Evolutionary conservation across 2,797 vertebrate species (phyloP).

Genomic region (Eidolon dupreanum): DNA sequence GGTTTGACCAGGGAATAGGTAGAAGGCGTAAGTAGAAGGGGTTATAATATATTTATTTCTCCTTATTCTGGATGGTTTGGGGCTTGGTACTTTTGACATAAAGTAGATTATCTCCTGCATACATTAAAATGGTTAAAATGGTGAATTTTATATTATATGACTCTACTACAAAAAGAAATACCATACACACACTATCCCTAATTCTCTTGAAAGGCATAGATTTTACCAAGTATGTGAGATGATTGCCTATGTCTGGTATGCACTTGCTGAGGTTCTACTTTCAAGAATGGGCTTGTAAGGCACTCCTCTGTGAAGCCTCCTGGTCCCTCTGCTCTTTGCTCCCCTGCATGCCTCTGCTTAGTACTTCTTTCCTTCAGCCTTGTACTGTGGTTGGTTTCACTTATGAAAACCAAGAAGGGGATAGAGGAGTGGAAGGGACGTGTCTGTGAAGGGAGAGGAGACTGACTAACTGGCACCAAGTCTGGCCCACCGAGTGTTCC

Average conservation of each 20-base stretch:
- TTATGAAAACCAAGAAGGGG: not conserved
- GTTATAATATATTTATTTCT: not conserved
- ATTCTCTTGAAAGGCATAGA: not conserved
- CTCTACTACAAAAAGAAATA: not conserved
- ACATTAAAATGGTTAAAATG: constrained; percentile 5
- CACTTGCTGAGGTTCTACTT: not conserved
- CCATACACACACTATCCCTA: not conserved
- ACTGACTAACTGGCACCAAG: not conserved
- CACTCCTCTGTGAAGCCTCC: not conserved
- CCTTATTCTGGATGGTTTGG: not conserved
- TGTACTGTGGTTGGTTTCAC: not conserved
- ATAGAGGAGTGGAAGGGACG: not conserved
- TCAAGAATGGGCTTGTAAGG: not conserved
- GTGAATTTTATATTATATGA: not conserved
- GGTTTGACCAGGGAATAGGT: not conserved
- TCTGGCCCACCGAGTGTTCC: not conserved
- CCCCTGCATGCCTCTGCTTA: not conserved
- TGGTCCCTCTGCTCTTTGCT: not conserved
- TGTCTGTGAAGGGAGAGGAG: not conserved
- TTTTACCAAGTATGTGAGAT: not conserved
- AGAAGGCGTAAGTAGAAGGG: not conserved
- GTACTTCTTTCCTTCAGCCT: not conserved
- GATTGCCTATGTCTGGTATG: not conserved
- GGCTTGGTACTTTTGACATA: not conserved
- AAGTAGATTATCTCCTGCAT: not conserved